Evolutionary conservation across 2,888 invertebrate genomes (phyloP).

Genomic region (Sturmia bella): DNA sequence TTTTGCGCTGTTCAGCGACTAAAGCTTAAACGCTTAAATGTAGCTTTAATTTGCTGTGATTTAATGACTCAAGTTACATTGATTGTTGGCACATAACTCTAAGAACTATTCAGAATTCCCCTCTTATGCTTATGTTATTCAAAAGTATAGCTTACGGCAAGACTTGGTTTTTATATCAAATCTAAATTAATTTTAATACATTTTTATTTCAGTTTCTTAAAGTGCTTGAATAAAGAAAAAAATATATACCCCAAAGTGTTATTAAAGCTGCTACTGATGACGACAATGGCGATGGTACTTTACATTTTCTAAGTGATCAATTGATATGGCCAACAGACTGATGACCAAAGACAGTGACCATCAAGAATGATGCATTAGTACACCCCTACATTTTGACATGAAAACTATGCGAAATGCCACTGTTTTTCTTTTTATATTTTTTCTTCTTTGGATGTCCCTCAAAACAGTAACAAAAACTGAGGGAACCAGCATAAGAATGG

Average conservation of each 20-base stretch:
- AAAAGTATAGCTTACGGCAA: too few species aligned
- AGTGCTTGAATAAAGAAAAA: constrained; percentile 11
- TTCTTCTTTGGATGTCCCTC: too few species aligned
- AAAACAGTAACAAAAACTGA: constrained; percentile 55
- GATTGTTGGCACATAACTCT: too few species aligned
- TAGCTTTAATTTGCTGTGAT: too few species aligned
- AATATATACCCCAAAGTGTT: constrained; percentile 9
- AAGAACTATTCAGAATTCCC: too few species aligned
- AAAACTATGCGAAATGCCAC: constrained; percentile 76
- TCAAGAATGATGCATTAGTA: constrained; percentile 80
- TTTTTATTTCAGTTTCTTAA: too few species aligned
- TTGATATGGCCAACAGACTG: constrained; percentile 79
- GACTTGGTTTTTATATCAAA: constrained; percentile 45
- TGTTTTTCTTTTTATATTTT: constrained; percentile 18
- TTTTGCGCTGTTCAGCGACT: too few species aligned
- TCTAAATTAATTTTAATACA: neutral
- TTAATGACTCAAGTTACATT: too few species aligned
- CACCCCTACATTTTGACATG: constrained; percentile 80
- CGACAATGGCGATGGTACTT: constrained; percentile 54
- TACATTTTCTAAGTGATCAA: constrained; percentile 71
- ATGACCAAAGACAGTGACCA: constrained; percentile 81
- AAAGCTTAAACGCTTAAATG: too few species aligned
- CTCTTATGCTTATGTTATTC: too few species aligned
- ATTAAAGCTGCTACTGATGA: neutral
- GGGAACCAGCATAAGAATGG: constrained; percentile 28